Evolutionary conservation across 1,140 invertebrate species (phyloP), one percentile per base, ranked within the genome.

Genomic region (Chironomus tepperi): DNA sequence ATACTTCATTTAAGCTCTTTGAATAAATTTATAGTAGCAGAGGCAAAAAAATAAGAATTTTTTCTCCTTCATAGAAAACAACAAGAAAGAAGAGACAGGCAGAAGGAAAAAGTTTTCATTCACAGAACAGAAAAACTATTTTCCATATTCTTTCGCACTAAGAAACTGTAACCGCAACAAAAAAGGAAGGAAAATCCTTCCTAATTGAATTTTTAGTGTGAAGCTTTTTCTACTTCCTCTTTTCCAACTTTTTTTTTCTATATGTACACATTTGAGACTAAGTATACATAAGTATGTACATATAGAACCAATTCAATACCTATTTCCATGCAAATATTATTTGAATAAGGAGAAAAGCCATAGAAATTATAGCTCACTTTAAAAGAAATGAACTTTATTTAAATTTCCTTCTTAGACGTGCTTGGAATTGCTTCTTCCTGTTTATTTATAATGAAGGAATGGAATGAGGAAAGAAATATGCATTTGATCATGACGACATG

Each of bases 141-240:
- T 34, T 34, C 24, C 24, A 34, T 34, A 34, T 34, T 34, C 24
- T 34, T 34, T 34, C 24, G 24, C 24, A 34, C 24, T 34, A 34
- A 2, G 12, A 15, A 57, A 0, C 12, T 15, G 47, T 12, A 57
- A 57, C 47, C 5, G 24, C 5, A 57, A 57, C 47, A 12, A 57
- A 12, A 57, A 57, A 57, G 47, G 12, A n/a, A 57, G 47, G 47
- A 57, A 57, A 57, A 57, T 57, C 12, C 47, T 57, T 70, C 18
- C 65, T 70, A 70, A 70, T 70, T 70, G 65, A 70, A 70, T 70
- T 70, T 70, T 70, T 70, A 70, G 65, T 70, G 65, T 21, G 65
- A 70, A 70, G 65, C 16, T 70, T 70, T 70, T 70, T 70, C 7
- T 70, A 7, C 24, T 34, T 34, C 24, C 24, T 34, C 24, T 34